These are phyloP conservation scores for human (Homo sapiens) DNA, from an alignment of 2,113 vertebrate species.

Conservation along the genomic window GRCh38 chr6:118276001-118276500, in stretches of 20 bases:
- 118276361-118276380: background rate
- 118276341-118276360: background rate
- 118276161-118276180: background rate
- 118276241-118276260: slow-evolving; percentile 10
- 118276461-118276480: background rate
- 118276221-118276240: slow-evolving; percentile 4
- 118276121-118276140: background rate
- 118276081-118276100: slow-evolving; percentile 34
- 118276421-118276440: slow-evolving; percentile 39
- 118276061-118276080: background rate
- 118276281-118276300: background rate
- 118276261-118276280: background rate
- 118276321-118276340: background rate
- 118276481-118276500: background rate
- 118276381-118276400: background rate
- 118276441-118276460: background rate
- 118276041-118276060: background rate
- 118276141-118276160: background rate
- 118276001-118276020: background rate
- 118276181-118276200: background rate
- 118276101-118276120: slow-evolving; percentile 38
- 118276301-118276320: background rate
- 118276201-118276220: background rate
- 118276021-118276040: background rate
- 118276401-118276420: background rate